Evolutionary conservation across 1,140 invertebrate species (phyloP).

Genomic region (Hycleus cichorii): DNA sequence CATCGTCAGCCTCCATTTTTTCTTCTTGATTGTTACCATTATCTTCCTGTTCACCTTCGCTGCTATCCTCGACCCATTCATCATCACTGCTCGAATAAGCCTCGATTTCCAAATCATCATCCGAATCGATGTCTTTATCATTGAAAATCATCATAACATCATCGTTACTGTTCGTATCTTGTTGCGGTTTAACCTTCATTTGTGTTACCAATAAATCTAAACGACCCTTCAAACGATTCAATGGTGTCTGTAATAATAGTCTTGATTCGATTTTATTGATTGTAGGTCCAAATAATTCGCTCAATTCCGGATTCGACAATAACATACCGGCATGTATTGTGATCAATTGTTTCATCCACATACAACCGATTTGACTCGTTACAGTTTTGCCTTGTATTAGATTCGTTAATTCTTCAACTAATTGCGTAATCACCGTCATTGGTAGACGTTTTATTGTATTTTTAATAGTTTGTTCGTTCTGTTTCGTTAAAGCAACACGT

Average conservation of each 20-base stretch:
- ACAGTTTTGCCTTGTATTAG: constrained; percentile 55
- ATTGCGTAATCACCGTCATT: constrained; percentile 51
- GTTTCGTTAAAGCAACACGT: constrained; percentile 47
- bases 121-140: constrained; percentile 44
- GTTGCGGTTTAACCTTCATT: constrained; percentile 38
- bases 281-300: constrained; percentile 49
- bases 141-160: constrained; percentile 49
- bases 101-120: constrained; percentile 19
- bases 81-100: constrained; percentile 35
- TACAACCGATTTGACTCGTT: constrained; percentile 49
- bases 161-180: constrained; percentile 41
- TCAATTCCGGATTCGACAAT: constrained; percentile 49
- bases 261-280: constrained; percentile 54
- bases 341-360: constrained; percentile 55
- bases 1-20: constrained; percentile 2
- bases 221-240: constrained; percentile 50
- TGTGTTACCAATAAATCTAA: constrained; percentile 51
- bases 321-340: constrained; percentile 54
- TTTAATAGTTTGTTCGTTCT: constrained; percentile 50
- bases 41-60: constrained; percentile 8
- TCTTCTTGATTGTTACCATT: constrained; percentile 6
- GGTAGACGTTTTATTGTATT: constrained; percentile 56
- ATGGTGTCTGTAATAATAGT: constrained; percentile 45
- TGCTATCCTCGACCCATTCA: constrained; percentile 36
- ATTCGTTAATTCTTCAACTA: constrained; percentile 54